Evolutionary conservation across 92 coral and sea anemone species (phyloP).

Genomic region (Epizoanthus illoricatus): DNA sequence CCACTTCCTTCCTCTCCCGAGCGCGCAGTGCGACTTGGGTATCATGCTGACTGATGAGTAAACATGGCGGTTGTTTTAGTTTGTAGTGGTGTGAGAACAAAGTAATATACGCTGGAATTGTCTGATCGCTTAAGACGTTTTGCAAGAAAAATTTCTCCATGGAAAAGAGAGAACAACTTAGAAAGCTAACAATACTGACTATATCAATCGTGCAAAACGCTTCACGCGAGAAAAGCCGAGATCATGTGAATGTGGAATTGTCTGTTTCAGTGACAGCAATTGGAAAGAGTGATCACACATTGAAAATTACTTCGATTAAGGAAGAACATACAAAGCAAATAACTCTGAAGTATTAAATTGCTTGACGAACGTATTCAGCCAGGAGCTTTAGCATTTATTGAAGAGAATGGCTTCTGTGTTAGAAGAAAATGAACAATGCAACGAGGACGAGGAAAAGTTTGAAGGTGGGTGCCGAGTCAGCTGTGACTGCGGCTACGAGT

Average conservation of each 20-base stretch:
- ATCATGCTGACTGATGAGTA: not conserved
- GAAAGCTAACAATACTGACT: not conserved
- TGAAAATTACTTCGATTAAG: not conserved
- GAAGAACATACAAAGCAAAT: slow-evolving; percentile 10
- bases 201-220: not conserved
- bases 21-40: slow-evolving; percentile 39
- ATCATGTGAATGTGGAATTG: not conserved
- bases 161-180: slow-evolving; percentile 12
- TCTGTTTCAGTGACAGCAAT: not conserved
- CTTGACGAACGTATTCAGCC: not conserved
- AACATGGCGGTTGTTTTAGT: slow-evolving; percentile 43
- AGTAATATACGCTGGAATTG: slow-evolving; percentile 1
- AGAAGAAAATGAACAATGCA: slow-evolving; percentile 49
- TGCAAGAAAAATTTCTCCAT: not conserved
- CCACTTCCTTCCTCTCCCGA: not conserved
- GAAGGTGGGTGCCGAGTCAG: slow-evolving; percentile 18
- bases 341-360: not conserved
- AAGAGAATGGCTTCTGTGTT: slow-evolving; percentile 51
- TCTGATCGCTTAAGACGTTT: slow-evolving; percentile 1
- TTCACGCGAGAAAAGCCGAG: not conserved
- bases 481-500: not conserved
- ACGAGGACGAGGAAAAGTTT: slow-evolving; percentile 32
- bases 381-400: not conserved
- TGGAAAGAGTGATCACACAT: not conserved
- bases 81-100: slow-evolving; percentile 20